A percentile compares a stretch with the other conserved stretches of the same genome.
Conservation (phyloP, 2,113 vertebrate genomes). For the Triplophysa siluroides region DNA sequence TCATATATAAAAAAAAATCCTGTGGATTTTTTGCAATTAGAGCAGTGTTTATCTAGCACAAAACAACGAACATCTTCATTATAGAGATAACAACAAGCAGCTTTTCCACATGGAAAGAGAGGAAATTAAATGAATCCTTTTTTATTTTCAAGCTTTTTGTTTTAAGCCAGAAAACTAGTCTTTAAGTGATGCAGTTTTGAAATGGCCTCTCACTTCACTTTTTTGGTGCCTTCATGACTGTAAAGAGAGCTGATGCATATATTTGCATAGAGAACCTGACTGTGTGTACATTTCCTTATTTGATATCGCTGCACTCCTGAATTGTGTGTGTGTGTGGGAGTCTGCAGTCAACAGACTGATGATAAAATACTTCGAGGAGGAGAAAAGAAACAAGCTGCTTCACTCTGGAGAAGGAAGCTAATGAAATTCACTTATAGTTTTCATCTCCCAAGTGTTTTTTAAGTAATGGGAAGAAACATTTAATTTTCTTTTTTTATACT, state of each 20-base stretch:
- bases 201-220: background rate
- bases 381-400: constrained; percentile 25
- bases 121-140: too few relatives aligned
- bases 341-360: constrained; percentile 5
- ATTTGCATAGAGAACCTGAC: background rate
- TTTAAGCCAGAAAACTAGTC: too few relatives aligned
- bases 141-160: too few relatives aligned
- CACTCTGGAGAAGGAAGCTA: constrained; percentile 37
- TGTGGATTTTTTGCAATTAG: too few relatives aligned
- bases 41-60: too few relatives aligned
- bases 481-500: constrained; percentile 7
- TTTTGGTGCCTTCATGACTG: background rate
- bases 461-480: constrained; percentile 26
- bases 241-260: background rate
- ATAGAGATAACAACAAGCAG: too few relatives aligned
- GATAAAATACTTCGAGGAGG: constrained; percentile 19
- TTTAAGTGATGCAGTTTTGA: background rate
- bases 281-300: background rate
- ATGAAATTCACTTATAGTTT: constrained; percentile 33
- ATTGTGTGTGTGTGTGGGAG: constrained; percentile 21
- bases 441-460: constrained; percentile 25
- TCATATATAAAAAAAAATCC: too few relatives aligned
- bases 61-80: too few relatives aligned
- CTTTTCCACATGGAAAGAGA: too few relatives aligned
- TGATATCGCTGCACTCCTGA: constrained; percentile 30